Base-by-base conservation (phyloP, 2,113 vertebrate species). In the Caranx melampygus region DNA sequence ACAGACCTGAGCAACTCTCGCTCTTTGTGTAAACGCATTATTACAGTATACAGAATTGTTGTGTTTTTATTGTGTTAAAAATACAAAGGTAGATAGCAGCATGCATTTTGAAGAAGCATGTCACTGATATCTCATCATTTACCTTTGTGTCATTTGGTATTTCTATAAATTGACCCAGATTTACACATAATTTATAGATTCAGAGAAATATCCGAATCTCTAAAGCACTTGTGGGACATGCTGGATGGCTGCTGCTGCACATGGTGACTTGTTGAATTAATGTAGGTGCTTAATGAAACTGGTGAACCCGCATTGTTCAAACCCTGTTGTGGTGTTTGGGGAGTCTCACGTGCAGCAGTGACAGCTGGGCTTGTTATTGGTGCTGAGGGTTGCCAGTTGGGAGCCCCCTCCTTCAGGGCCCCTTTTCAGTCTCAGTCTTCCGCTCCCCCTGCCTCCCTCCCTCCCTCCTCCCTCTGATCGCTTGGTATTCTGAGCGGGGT, bases 401-500 rank as follows among this genome's bases (percentile, higher is more conserved):
- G 58, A 94, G 85, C 87, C 89, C 88, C 88, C 88, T 75, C 62
- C 44, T 76, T 57, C 35, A 26, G 63, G 82, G 88, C 87, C 89
- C 87, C 87, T 78, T 51, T 45, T 87, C 81, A 72, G 33, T 83
- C 84, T 64, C 87, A 72, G 75, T 63, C 76, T 85, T 62, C 82
- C 68, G 13, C 79, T 62, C 73, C 66, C 78, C 44, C 81, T 72
- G 86, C 75, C 76, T 60, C 82, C 80, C 55, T 55, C 72, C 71
- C 59, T 35, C 68, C 74, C 37, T 15, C 55, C 70, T 64, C 54
- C 62, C 70, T 52, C 84, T 31, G 67, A 95, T 94, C 89, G 95
- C 94, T 97, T 94, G 94, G 95, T 94, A 87, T 92, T 95, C 95
- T 34, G 92, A 88, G 93, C 94, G 93, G 69, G 88, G 90, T 92